Conservation (phyloP, 2,888 invertebrate genomes). For the Steinernema hermaphroditum region DNA sequence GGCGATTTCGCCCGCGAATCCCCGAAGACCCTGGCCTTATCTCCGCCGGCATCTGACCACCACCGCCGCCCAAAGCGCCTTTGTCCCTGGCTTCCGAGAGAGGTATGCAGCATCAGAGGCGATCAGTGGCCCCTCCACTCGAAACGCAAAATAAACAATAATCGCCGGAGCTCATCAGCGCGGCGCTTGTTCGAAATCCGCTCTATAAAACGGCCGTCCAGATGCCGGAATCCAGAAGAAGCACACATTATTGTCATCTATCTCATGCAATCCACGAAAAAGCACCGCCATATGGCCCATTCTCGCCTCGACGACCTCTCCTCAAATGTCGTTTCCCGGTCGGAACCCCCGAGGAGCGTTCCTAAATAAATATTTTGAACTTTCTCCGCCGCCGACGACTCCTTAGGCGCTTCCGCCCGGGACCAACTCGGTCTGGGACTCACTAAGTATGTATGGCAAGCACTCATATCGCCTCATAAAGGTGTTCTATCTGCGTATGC, state of each 20-base stretch:
- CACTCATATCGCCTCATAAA: constrained; percentile 2
- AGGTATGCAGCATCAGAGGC: too few species aligned
- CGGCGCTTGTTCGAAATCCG: too few species aligned
- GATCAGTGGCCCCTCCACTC: too few species aligned
- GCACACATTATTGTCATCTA: not conserved
- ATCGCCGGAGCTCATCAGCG: too few species aligned
- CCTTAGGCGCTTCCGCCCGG: not conserved
- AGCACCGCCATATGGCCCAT: not conserved
- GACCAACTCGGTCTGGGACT: not conserved
- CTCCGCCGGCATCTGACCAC: too few species aligned
- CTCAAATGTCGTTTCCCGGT: not conserved
- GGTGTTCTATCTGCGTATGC: constrained; percentile 20
- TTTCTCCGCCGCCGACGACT: not conserved
- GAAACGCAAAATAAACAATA: too few species aligned
- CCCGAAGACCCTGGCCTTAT: too few species aligned
- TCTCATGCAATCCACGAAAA: not conserved
- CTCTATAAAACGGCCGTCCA: too few species aligned
- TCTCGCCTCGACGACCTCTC: not conserved
- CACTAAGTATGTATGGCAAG: constrained; percentile 10
- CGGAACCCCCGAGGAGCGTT: not conserved
- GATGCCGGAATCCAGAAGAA: too few species aligned
- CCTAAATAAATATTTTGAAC: not conserved
- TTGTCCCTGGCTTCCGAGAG: too few species aligned
- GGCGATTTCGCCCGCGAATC: too few species aligned
- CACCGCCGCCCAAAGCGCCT: too few species aligned